phyloP scores from a whole-genome alignment of 2,888 invertebrate genomes.

The Eilema depressum region DNA sequence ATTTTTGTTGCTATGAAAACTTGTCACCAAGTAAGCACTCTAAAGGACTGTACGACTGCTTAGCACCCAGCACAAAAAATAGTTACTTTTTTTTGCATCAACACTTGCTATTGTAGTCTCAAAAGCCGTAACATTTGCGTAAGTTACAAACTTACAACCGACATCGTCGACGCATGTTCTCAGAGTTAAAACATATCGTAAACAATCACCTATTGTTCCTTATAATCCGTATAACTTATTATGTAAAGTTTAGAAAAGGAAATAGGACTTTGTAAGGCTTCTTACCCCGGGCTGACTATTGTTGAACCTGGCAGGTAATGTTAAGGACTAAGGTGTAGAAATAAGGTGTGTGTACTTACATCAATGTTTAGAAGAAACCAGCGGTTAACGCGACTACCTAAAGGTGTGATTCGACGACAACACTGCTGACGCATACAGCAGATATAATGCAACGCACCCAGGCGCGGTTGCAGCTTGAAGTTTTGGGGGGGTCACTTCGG shows the following conservation, averaged over 20 bases:
- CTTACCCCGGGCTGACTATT: background rate
- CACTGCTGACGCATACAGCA: too few relatives aligned
- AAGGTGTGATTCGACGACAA: too few relatives aligned
- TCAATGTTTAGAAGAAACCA: background rate
- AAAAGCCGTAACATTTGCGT: conserved; percentile 12
- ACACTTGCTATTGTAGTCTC: conserved; percentile 3
- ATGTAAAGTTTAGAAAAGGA: conserved; percentile 20
- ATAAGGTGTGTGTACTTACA: background rate
- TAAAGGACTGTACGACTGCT: background rate
- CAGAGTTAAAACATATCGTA: conserved; percentile 9
- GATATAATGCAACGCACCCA: too few relatives aligned
- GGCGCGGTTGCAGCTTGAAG: too few relatives aligned
- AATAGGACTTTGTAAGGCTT: conserved; percentile 18
- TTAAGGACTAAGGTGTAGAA: background rate
- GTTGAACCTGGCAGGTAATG: background rate
- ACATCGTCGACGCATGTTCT: background rate
- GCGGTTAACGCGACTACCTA: too few relatives aligned
- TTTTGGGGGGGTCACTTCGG: too few relatives aligned
- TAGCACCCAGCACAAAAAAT: background rate
- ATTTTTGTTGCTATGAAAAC: too few relatives aligned
- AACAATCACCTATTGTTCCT: conserved; percentile 33
- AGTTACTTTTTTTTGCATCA: background rate
- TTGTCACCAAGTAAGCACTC: too few relatives aligned
- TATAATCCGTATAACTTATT: conserved; percentile 22
- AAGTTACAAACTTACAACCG: conserved; percentile 10